Percentiles rank a stretch among this genome's conserved stretches.
phyloP scores from a whole-genome alignment of 2,797 vertebrate species.

The Anguilla pacifica region DNA sequence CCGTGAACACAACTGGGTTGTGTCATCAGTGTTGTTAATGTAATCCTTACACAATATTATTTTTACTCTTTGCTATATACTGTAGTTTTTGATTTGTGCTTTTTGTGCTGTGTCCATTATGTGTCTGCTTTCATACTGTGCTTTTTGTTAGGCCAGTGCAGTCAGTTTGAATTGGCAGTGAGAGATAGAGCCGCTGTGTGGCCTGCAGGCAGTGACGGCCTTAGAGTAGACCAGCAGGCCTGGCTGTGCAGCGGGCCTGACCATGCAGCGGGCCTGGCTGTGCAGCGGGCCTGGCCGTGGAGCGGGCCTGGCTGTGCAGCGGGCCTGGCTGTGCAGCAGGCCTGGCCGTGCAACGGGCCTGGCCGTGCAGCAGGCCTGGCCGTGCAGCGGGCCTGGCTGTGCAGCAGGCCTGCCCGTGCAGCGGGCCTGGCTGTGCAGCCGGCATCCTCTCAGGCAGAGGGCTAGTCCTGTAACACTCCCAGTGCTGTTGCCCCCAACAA shows the following conservation, averaged over 20 bases:
- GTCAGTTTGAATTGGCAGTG: neutral
- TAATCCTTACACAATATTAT: too few species aligned
- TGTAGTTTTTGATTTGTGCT: neutral
- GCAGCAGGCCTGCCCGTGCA: constrained; percentile 40
- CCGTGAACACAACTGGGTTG: too few species aligned
- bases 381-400: constrained; percentile 37
- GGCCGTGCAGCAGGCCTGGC: constrained; percentile 40
- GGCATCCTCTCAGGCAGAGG: constrained; percentile 33
- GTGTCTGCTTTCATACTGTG: constrained; percentile 32
- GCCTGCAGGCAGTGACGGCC: constrained; percentile 32
- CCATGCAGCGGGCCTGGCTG: constrained; percentile 34
- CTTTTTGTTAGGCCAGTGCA: constrained; percentile 20
- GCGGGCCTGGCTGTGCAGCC: constrained; percentile 40
- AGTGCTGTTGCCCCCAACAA: constrained; percentile 51
- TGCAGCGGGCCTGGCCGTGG: constrained; percentile 38
- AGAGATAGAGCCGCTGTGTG: neutral
- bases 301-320: constrained; percentile 39
- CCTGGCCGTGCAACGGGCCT: constrained; percentile 39
- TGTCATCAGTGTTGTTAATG: too few species aligned
- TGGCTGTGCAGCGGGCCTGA: constrained; percentile 33
- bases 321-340: constrained; percentile 40
- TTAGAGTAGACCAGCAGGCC: constrained; percentile 44
- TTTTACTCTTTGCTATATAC: too few species aligned
- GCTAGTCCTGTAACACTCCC: constrained; percentile 58
- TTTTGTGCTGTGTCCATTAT: neutral